phyloP scores from a whole-genome alignment of 2,797 vertebrate genomes.

The Macrochelys suwanniensis region DNA sequence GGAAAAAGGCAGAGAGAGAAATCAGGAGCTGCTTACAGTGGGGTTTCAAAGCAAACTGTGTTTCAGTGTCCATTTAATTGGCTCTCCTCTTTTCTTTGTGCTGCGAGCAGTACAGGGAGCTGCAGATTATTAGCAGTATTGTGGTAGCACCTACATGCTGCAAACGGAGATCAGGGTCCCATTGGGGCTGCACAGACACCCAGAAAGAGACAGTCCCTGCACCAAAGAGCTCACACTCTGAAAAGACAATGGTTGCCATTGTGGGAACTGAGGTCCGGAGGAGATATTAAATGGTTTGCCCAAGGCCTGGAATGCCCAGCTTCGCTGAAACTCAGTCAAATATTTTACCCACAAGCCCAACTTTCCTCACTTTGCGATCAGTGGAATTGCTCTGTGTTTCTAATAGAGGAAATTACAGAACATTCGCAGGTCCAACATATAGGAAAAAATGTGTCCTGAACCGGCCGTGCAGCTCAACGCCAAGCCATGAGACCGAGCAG shows the following conservation, averaged over 20 bases:
- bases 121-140: not conserved
- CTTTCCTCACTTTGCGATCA: rapidly evolving
- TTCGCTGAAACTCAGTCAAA: rapidly evolving
- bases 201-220: rapidly evolving
- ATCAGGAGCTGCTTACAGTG: rapidly evolving
- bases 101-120: not conserved
- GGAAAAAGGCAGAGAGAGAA: not conserved
- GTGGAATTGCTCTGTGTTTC: rapidly evolving
- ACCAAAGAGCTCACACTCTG: rapidly evolving
- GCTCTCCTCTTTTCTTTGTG: not conserved
- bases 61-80: not conserved
- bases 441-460: not conserved
- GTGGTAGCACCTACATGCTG: not conserved
- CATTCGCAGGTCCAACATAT: not conserved
- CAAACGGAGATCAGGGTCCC: not conserved
- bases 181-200: not conserved
- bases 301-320: rapidly evolving
- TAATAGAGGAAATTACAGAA: not conserved
- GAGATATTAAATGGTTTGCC: rapidly evolving
- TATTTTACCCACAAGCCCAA: no score
- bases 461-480: not conserved
- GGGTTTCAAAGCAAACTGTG: not conserved
- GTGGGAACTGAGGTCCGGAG: not conserved
- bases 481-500: not conserved
- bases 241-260: not conserved